Evolutionary conservation across 2,888 invertebrate genomes (phyloP).

Genomic region (Agonopterix alstromeriana): DNA sequence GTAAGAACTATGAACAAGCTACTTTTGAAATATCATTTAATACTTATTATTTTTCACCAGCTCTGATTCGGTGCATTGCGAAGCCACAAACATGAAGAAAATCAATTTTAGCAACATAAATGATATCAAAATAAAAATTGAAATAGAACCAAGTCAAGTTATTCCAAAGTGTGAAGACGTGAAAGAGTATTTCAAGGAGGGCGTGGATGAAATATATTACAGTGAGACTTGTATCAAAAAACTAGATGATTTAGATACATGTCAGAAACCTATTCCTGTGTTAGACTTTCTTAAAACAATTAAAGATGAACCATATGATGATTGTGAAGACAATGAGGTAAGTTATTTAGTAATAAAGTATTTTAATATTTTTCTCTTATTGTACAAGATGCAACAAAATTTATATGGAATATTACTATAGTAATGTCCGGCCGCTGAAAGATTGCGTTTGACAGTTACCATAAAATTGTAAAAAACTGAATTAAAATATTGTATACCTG

Average conservation of each 20-base stretch:
- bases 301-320: slow-evolving; percentile 26
- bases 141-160: slow-evolving; percentile 14
- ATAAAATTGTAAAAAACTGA: no score
- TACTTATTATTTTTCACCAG: slow-evolving; percentile 21
- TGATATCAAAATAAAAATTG: slow-evolving; percentile 35
- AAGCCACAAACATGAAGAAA: slow-evolving; percentile 23
- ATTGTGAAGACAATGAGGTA: slow-evolving; percentile 16
- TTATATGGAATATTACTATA: no score
- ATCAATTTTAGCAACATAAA: slow-evolving; percentile 35
- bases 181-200: slow-evolving; percentile 1
- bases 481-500: no score
- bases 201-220: slow-evolving; percentile 3
- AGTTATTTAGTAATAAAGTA: no score
- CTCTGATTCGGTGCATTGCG: slow-evolving; percentile 29
- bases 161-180: slow-evolving; percentile 12
- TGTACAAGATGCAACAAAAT: background rate
- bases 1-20: background rate
- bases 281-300: slow-evolving; percentile 37
- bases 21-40: background rate
- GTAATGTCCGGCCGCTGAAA: no score
- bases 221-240: slow-evolving; percentile 18
- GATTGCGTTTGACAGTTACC: no score
- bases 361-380: no score
- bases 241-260: slow-evolving; percentile 10
- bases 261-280: slow-evolving; percentile 20